A percentile compares a stretch with the other conserved stretches of the same genome.
These are phyloP conservation scores for Uromys caudimaculatus DNA, from an alignment of 2,797 vertebrate species.

Conservation along the genomic window DNA sequence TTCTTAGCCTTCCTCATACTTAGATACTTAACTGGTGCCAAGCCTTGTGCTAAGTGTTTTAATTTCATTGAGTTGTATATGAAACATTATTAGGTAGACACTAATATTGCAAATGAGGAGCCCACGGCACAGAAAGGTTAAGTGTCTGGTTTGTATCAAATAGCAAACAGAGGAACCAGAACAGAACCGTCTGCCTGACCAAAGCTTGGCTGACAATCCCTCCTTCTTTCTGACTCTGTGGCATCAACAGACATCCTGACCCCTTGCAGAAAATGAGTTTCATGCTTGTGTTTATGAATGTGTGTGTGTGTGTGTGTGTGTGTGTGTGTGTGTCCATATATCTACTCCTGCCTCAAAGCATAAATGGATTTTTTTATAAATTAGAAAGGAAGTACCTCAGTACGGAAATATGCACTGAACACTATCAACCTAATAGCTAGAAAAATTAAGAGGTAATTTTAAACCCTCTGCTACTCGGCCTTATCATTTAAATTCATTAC, in stretches of 20 bases:
- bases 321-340: not conserved
- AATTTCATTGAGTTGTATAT: constrained; percentile 56
- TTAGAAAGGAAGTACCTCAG: not conserved
- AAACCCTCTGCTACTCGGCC: not conserved
- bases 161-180: not conserved
- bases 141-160: not conserved
- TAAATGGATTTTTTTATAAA: constrained; percentile 21
- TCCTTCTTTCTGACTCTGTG: not conserved
- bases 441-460: constrained; percentile 26
- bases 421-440: not conserved
- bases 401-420: not conserved
- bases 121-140: not conserved
- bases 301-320: not conserved
- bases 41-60: not conserved
- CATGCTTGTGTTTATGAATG: not conserved
- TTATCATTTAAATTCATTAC: constrained; percentile 11
- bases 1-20: not conserved
- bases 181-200: not conserved
- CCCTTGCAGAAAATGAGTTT: not conserved
- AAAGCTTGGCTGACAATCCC: not conserved
- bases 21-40: not conserved
- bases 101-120: not conserved
- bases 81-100: not conserved
- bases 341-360: not conserved
- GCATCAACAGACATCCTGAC: no score